Base-by-base conservation (phyloP, 2,888 invertebrate genomes). In the Cryptophagus acutangulus region DNA sequence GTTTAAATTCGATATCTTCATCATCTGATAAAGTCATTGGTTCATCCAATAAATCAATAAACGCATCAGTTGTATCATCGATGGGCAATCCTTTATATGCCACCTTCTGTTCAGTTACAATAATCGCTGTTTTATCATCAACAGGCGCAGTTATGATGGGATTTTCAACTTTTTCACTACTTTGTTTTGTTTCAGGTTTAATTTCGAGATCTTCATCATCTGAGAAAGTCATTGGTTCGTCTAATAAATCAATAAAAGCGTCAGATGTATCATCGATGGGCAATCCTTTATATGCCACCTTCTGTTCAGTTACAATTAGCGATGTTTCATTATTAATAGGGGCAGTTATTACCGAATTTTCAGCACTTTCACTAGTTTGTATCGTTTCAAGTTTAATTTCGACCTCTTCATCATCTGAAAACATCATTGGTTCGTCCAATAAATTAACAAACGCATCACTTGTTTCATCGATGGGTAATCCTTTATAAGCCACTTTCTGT, bases 371-470 rank as follows among this genome's bases (percentile, higher is more conserved):
- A 4, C 4, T 28, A 28, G 12, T n/a, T 15, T 14, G 9, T 31
- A n/a, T 5, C 8, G 31, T 31, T 10, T 18, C 17, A n/a, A 8
- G 6, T 33, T 17, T 17, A 6, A 6, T 10, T 29, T 29, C 41
- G 1, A 24, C n/a, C n/a, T n/a, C 53, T 37, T 64, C 66, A n/a
- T 67, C 65, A 17, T 65, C 67, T 1, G 67, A 63, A 31, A 70
- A 58, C 3, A 52, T 51, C 45, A 67, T 62, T 10, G 65, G 63
- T 38, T 71, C 66, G 38, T 71, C 70, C 20, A 61, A 43, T 38
- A 57, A 44, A 33, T 56, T 49, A 41, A 58, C 50, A 52, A 55
- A 58, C 18, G 48, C 33, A 24, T 43, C 40, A 14, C 42, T 46
- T 15, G 54, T 26, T 17, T 52, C 43, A 40, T 60, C 57, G 10